Percentiles rank a stretch among this genome's conserved stretches.
phyloP scores from a whole-genome alignment of 2,113 vertebrate genomes.

The Lichenostomus cassidix region DNA sequence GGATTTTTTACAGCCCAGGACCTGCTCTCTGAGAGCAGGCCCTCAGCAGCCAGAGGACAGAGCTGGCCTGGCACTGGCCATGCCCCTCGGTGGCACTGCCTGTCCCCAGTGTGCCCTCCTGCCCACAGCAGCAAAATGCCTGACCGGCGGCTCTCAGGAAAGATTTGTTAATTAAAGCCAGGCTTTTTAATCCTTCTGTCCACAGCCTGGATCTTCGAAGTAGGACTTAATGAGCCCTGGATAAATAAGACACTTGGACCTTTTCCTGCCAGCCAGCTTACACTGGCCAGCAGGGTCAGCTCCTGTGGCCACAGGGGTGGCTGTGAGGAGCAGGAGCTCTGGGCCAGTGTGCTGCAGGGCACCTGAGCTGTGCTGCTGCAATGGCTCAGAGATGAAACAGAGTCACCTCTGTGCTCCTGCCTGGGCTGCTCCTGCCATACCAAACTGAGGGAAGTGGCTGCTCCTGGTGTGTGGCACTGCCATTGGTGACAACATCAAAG shows the following conservation, averaged over 20 bases:
- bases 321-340: background rate
- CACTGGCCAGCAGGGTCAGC: rapidly evolving
- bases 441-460: rapidly evolving
- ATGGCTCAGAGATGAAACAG: rapidly evolving
- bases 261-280: conserved; percentile 42
- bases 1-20: background rate
- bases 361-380: background rate
- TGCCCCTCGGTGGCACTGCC: background rate
- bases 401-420: background rate
- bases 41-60: background rate
- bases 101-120: background rate
- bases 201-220: background rate
- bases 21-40: rapidly evolving
- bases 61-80: rapidly evolving
- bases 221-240: conserved; percentile 8
- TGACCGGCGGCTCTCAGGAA: background rate
- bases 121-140: background rate
- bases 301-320: background rate
- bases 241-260: conserved; percentile 14
- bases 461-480: background rate
- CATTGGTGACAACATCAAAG: rapidly evolving
- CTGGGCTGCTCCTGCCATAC: background rate
- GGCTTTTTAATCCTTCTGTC: conserved; percentile 46
- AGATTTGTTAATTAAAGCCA: conserved; percentile 63
- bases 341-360: background rate